phyloP scores from a whole-genome alignment of 1,140 invertebrate genomes.

The Parasteatoda tepidariorum region DNA sequence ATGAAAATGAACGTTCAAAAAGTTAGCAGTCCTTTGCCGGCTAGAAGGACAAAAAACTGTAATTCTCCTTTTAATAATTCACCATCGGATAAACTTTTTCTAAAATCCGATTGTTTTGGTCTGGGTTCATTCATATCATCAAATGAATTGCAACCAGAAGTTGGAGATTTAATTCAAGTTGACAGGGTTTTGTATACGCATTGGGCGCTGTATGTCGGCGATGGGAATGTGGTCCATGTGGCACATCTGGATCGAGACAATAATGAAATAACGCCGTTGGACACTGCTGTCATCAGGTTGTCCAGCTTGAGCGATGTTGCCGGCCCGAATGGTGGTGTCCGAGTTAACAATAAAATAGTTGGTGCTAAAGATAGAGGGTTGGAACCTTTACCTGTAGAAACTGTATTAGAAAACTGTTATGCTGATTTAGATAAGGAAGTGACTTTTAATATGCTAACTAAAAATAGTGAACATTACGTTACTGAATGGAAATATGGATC shows the following conservation, averaged over 20 bases:
- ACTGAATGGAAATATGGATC: constrained; percentile 66
- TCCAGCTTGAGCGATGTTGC: constrained; percentile 62
- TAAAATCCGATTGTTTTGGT: constrained; percentile 55
- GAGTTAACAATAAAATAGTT: constrained; percentile 66
- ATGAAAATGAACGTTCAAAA: constrained; percentile 24
- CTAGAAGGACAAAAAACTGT: neutral
- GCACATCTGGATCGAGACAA: constrained; percentile 62
- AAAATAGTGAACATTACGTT: constrained; percentile 66
- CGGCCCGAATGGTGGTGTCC: constrained; percentile 63
- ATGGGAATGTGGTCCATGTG: constrained; percentile 65
- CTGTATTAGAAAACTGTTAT: constrained; percentile 62
- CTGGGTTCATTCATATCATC: constrained; percentile 56
- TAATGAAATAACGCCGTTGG: constrained; percentile 60
- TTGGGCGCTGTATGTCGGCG: constrained; percentile 67
- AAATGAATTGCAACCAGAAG: constrained; percentile 41
- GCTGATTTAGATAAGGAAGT: constrained; percentile 62
- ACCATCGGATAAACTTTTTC: constrained; percentile 24
- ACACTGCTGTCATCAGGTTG: constrained; percentile 61
- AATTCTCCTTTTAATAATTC: constrained; percentile 4
- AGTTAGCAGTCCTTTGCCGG: neutral
- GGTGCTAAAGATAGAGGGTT: constrained; percentile 64
- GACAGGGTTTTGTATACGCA: constrained; percentile 65
- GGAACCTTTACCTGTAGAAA: constrained; percentile 61
- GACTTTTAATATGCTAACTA: constrained; percentile 65
- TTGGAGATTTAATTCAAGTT: constrained; percentile 66